Conservation (phyloP, 2,888 invertebrate genomes). For the Epistrophe grossulariae region DNA sequence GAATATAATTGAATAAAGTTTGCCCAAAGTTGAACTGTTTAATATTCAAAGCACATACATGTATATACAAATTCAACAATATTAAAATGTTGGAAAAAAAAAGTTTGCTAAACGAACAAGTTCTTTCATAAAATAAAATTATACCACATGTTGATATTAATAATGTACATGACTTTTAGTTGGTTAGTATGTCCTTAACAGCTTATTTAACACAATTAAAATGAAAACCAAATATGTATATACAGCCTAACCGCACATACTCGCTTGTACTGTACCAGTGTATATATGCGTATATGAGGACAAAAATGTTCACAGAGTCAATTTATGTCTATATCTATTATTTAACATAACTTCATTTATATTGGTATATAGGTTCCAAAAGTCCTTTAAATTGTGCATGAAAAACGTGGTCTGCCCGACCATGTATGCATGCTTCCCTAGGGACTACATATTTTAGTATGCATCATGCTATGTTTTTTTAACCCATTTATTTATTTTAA, state of each 20-base stretch:
- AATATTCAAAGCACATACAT: constrained; percentile 9
- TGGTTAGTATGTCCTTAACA: constrained; percentile 43
- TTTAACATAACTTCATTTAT: constrained; percentile 20
- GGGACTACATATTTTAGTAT: constrained; percentile 41
- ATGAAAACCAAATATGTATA: constrained; percentile 32
- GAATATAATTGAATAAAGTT: constrained; percentile 11
- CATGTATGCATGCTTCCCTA: constrained; percentile 29
- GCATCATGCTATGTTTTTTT: constrained; percentile 54
- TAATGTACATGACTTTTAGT: constrained; percentile 41
- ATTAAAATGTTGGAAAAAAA: constrained; percentile 10
- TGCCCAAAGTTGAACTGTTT: constrained; percentile 1
- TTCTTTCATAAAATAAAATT: constrained; percentile 18
- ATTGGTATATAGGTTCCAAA: background rate
- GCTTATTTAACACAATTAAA: constrained; percentile 60
- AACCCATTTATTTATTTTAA: constrained; percentile 58
- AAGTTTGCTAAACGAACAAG: constrained; percentile 14
- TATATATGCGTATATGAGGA: background rate
- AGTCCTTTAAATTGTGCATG: constrained; percentile 40
- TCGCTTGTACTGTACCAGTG: background rate
- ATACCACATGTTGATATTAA: constrained; percentile 38
- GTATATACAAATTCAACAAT: constrained; percentile 2
- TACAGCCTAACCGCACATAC: background rate
- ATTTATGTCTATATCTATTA: constrained; percentile 16
- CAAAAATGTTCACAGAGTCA: background rate
- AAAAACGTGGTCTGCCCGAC: constrained; percentile 26